Percentiles rank a stretch among this genome's conserved stretches.
Conservation (phyloP, 2,113 vertebrate genomes). For the Sturnira hondurensis region DNA sequence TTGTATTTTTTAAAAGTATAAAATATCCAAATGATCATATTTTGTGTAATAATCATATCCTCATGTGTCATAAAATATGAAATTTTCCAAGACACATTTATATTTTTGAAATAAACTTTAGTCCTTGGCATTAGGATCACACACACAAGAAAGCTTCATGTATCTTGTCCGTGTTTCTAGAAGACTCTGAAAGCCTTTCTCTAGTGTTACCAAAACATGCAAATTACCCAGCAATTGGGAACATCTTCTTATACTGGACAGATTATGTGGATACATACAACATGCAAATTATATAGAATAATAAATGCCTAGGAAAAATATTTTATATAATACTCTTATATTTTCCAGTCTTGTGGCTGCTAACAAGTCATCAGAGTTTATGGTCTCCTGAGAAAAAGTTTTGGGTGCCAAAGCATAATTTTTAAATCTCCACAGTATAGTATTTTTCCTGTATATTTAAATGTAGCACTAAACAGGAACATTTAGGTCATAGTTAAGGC, state of each 20-base stretch:
- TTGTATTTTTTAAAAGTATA: not conserved
- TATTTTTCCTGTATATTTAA: conserved; percentile 32
- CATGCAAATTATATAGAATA: conserved; percentile 1
- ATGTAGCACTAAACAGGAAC: not conserved
- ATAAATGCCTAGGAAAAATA: not conserved
- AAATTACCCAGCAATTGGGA: conserved; percentile 9
- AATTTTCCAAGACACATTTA: conserved; percentile 34
- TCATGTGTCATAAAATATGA: conserved; percentile 51
- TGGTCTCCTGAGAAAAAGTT: not conserved
- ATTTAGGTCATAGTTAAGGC: conserved; percentile 39
- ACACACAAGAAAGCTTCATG: conserved; percentile 26
- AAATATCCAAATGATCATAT: conserved; percentile 3
- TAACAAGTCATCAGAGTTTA: not conserved
- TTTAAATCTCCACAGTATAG: not conserved
- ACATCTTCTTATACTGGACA: not conserved
- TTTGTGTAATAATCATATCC: conserved; percentile 37
- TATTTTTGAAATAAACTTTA: conserved; percentile 28
- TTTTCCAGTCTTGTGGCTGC: not conserved
- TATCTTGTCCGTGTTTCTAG: conserved; percentile 53
- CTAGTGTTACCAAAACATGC: conserved; percentile 31
- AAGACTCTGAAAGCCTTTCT: conserved; percentile 49
- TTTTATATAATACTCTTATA: not conserved
- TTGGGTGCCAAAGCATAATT: not conserved
- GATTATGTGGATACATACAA: not conserved
- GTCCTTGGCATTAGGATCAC: conserved; percentile 44